Conservation (phyloP, 2,113 vertebrate species). For the Fulmarus glacialis region DNA sequence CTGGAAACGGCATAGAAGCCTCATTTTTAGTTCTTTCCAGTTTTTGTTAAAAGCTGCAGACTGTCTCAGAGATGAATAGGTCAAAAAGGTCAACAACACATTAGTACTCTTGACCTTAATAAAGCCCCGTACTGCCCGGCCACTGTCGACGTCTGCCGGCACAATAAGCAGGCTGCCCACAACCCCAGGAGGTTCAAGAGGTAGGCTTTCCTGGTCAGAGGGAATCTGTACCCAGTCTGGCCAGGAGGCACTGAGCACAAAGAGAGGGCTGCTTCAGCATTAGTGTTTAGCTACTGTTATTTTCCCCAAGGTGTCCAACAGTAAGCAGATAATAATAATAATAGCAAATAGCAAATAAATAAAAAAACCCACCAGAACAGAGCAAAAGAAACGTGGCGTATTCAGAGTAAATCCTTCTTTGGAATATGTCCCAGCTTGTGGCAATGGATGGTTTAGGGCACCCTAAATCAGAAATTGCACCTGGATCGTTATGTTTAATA, state of each 20-base stretch:
- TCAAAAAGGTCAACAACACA: neutral
- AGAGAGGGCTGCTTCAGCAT: neutral
- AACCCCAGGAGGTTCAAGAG: neutral
- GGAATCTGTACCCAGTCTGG: neutral
- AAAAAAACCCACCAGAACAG: neutral
- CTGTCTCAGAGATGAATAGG: neutral
- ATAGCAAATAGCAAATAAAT: neutral
- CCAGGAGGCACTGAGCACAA: neutral
- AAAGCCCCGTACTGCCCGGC: accelerated
- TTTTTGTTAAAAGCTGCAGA: neutral
- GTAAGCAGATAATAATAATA: neutral
- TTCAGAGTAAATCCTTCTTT: neutral
- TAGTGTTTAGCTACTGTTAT: neutral
- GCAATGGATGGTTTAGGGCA: neutral
- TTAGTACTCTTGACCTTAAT: neutral
- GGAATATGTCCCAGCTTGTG: neutral
- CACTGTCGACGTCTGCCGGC: accelerated
- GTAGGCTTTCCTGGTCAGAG: neutral
- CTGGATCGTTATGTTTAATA: neutral
- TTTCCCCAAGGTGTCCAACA: neutral
- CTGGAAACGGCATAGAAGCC: neutral
- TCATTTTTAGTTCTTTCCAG: neutral
- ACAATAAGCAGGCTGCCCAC: neutral
- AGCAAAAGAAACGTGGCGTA: neutral
- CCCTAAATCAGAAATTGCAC: neutral